These are phyloP conservation scores for Stegodyphus mimosarum DNA, from an alignment of 1,140 invertebrate genomes.

Conservation along the genomic window DNA sequence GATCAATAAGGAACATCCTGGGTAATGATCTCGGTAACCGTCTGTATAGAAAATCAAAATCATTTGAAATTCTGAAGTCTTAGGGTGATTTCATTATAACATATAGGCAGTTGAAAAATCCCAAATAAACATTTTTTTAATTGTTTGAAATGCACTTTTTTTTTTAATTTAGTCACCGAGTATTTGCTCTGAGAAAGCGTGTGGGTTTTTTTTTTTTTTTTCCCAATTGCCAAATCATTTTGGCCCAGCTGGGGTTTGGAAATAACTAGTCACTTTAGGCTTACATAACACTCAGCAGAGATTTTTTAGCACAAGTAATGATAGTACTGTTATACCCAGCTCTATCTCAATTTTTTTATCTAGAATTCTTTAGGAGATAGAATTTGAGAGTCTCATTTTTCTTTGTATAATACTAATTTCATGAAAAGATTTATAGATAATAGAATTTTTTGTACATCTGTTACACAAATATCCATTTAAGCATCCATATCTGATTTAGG, in stretches of 20 bases:
- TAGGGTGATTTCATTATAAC: neutral
- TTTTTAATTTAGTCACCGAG: neutral
- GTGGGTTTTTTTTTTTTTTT: neutral
- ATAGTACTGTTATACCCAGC: neutral
- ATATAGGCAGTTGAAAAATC: neutral
- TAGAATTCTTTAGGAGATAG: neutral
- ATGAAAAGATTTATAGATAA: too few species aligned
- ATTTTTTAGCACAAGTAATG: neutral
- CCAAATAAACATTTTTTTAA: neutral
- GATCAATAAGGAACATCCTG: too few species aligned
- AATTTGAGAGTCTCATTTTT: neutral
- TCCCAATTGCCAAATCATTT: neutral
- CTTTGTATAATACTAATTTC: neutral
- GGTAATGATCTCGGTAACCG: too few species aligned
- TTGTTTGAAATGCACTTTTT: neutral
- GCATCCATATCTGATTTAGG: too few species aligned
- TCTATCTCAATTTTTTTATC: neutral
- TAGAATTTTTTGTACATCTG: too few species aligned
- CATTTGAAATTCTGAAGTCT: too few species aligned
- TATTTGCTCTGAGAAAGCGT: neutral
- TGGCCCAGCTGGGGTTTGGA: too few species aligned
- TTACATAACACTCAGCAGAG: too few species aligned
- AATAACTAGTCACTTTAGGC: too few species aligned
- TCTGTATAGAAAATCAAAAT: too few species aligned
- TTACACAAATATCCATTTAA: too few species aligned